Conservation (phyloP, 2,113 vertebrate genomes). For the Platysternon megacephalum region DNA sequence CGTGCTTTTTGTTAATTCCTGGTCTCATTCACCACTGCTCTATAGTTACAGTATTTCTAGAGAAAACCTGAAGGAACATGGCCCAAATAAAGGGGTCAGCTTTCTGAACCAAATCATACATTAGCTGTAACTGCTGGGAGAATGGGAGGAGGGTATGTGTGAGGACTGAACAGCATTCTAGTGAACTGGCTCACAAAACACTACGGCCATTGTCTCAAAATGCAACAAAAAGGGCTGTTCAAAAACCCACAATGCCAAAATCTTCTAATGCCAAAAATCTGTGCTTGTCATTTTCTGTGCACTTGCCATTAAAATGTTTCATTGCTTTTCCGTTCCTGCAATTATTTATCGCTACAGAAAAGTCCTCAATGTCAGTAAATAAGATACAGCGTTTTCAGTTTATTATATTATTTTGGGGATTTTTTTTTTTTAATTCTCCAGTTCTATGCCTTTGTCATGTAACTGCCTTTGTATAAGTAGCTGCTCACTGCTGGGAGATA, state of each 20-base stretch:
- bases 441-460: not conserved
- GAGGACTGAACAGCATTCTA: not conserved
- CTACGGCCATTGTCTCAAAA: constrained; percentile 62
- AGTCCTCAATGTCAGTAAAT: not conserved
- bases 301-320: constrained; percentile 27
- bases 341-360: constrained; percentile 23
- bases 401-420: not conserved
- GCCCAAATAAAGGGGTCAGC: fast-evolving
- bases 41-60: not conserved
- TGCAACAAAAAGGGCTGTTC: constrained; percentile 61
- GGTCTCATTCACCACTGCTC: not conserved
- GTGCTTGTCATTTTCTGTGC: constrained; percentile 54
- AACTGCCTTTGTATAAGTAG: not conserved
- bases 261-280: constrained; percentile 68
- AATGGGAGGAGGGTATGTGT: not conserved
- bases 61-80: not conserved
- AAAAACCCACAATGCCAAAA: constrained; percentile 40
- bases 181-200: constrained; percentile 45
- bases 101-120: not conserved
- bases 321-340: not conserved
- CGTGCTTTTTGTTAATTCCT: not conserved
- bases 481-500: not conserved
- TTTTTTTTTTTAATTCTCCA: not conserved
- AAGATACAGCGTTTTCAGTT: not conserved
- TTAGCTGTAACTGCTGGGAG: not conserved